Percentiles rank a stretch among this genome's conserved stretches.
Conservation (phyloP, 1,140 invertebrate genomes). For the Laodelphax striatellus region DNA sequence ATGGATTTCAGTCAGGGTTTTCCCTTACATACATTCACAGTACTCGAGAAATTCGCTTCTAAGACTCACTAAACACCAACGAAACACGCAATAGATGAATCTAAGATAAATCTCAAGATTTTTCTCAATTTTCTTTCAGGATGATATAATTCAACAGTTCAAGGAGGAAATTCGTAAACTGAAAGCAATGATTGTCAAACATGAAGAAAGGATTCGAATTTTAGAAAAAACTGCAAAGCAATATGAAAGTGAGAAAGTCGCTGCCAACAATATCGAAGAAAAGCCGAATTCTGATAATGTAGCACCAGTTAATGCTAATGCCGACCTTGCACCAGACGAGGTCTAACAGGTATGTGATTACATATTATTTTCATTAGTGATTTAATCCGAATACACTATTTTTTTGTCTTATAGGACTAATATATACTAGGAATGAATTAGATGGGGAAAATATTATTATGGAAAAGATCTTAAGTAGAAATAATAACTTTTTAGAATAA, state of each 20-base stretch:
- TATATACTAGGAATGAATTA: no score
- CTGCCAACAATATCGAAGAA: slow-evolving; percentile 2
- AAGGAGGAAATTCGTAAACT: slow-evolving; percentile 77
- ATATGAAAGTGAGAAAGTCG: slow-evolving; percentile 4
- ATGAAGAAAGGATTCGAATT: slow-evolving; percentile 76
- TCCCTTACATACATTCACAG: no score
- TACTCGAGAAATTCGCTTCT: no score
- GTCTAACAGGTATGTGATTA: slow-evolving; percentile 10
- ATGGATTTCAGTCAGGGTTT: no score
- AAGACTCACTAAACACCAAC: no score
- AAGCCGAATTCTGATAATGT: not conserved
- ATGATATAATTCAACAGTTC: slow-evolving; percentile 66
- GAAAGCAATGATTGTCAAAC: slow-evolving; percentile 87
- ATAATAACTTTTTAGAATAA: no score
- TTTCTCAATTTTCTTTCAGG: slow-evolving; percentile 28
- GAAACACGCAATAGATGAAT: no score
- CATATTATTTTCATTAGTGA: not conserved
- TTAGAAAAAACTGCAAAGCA: slow-evolving; percentile 42
- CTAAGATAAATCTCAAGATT: no score
- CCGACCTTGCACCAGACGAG: slow-evolving; percentile 21
- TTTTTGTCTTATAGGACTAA: no score
- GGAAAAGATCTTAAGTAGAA: no score
- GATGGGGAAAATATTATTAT: no score
- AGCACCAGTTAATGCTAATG: not conserved
- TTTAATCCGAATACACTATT: no score